Evolutionary conservation across 2,888 invertebrate species (phyloP).

Genomic region (Protophormia terraenovae): DNA sequence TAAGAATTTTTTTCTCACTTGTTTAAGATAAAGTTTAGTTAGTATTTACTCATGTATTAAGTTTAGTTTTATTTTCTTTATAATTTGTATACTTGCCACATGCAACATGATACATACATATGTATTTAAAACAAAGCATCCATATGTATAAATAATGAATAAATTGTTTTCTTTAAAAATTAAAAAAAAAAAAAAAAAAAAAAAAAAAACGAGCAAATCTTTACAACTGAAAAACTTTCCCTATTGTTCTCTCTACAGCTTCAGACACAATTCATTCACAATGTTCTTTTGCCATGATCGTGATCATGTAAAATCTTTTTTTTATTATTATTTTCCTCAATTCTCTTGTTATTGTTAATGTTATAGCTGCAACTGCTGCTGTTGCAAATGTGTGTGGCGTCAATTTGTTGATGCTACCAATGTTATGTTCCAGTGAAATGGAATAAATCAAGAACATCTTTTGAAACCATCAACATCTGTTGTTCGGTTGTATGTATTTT

Average conservation of each 20-base stretch:
- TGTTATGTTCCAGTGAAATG: slow-evolving; percentile 42
- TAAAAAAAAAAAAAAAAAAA: slow-evolving; percentile 1
- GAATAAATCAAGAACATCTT: slow-evolving; percentile 55
- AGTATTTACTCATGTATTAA: slow-evolving; percentile 19
- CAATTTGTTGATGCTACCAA: slow-evolving; percentile 62
- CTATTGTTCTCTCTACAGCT: slow-evolving; percentile 59
- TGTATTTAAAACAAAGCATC: background rate
- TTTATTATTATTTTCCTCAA: background rate
- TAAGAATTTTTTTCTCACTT: slow-evolving; percentile 16
- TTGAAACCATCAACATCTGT: slow-evolving; percentile 37
- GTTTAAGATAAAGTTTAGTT: background rate
- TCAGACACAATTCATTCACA: slow-evolving; percentile 2
- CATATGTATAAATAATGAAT: slow-evolving; percentile 37
- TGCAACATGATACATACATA: slow-evolving; percentile 32
- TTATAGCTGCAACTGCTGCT: slow-evolving; percentile 7
- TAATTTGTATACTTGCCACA: slow-evolving; percentile 46
- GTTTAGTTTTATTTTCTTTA: background rate
- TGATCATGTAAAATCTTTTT: slow-evolving; percentile 56
- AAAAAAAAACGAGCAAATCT: slow-evolving; percentile 35
- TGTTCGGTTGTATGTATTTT: background rate
- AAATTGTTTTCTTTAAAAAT: slow-evolving; percentile 8
- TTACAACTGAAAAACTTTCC: slow-evolving; percentile 63
- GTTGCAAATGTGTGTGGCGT: slow-evolving; percentile 59
- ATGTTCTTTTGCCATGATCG: slow-evolving; percentile 53
- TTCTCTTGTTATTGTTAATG: slow-evolving; percentile 13